Conservation (phyloP, 1,140 invertebrate species). For the Archivesica marissinica region DNA sequence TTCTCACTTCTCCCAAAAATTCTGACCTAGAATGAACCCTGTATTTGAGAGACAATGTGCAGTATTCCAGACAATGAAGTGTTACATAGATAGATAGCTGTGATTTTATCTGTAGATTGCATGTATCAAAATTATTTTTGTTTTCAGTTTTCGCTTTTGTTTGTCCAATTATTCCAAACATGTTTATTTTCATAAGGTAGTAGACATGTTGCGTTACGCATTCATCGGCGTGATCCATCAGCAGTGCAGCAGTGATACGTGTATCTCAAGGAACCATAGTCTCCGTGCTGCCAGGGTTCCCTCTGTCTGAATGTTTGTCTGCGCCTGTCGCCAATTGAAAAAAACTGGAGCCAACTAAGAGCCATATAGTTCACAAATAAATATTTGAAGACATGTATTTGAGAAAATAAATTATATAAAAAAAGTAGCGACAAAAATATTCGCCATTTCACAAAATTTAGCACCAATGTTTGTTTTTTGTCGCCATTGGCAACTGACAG, state of each 20-base stretch:
- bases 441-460: too few species aligned
- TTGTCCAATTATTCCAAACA: not conserved
- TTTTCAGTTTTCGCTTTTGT: too few species aligned
- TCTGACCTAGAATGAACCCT: not conserved
- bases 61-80: not conserved
- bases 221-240: not conserved
- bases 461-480: too few species aligned
- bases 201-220: not conserved
- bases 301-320: too few species aligned
- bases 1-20: too few species aligned
- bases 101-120: conserved; percentile 26
- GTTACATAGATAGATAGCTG: not conserved
- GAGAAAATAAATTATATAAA: too few species aligned
- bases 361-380: too few species aligned
- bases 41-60: not conserved
- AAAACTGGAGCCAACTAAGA: too few species aligned
- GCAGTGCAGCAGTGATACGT: not conserved
- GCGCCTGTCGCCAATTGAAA: too few species aligned
- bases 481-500: too few species aligned
- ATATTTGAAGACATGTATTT: too few species aligned
- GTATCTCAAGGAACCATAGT: not conserved
- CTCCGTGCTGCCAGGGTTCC: not conserved
- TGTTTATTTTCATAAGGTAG: not conserved
- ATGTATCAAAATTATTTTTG: not conserved
- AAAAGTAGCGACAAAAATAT: too few species aligned